Percentiles rank a stretch among this genome's conserved stretches.
These are phyloP conservation scores for Neodiprion pinetum DNA, from an alignment of 1,140 invertebrate genomes.

Conservation along the genomic window DNA sequence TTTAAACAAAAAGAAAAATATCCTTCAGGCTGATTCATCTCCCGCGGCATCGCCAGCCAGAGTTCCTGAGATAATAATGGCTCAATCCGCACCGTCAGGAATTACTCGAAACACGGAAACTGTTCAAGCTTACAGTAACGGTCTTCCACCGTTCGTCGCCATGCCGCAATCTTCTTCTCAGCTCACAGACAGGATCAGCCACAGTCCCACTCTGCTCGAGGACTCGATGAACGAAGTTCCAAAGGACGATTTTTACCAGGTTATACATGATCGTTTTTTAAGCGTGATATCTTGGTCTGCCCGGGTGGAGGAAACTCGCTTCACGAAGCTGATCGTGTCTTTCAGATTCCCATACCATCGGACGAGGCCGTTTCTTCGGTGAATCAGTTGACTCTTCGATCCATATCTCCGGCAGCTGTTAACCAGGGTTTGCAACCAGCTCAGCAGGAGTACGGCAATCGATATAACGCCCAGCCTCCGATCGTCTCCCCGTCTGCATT, in stretches of 20 bases:
- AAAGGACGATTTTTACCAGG: conserved; percentile 53
- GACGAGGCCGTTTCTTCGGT: conserved; percentile 47
- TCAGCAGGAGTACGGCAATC: conserved; percentile 39
- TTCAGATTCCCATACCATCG: conserved; percentile 48
- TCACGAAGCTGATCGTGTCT: not conserved
- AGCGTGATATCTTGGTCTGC: not conserved
- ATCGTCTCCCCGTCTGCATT: conserved; percentile 40
- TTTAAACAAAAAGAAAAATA: too few species aligned
- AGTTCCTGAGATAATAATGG: not conserved
- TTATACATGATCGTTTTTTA: conserved; percentile 18
- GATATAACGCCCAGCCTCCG: conserved; percentile 36
- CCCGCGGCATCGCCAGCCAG: not conserved
- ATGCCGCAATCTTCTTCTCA: conserved; percentile 54
- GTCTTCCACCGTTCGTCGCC: conserved; percentile 52
- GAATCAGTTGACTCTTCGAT: conserved; percentile 51
- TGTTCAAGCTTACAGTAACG: conserved; percentile 13
- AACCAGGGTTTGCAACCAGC: conserved; percentile 27
- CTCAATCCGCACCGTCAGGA: not conserved
- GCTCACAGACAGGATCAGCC: conserved; percentile 54
- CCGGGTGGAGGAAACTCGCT: too few species aligned
- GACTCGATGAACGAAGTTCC: conserved; percentile 54
- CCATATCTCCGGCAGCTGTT: conserved; percentile 39
- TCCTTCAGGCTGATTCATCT: not conserved
- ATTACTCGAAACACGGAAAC: not conserved
- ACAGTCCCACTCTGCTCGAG: conserved; percentile 45